Evolutionary conservation across 2,113 vertebrate species (phyloP), one percentile per base, ranked within the genome.

Genomic region (Gambusia holbrooki): DNA sequence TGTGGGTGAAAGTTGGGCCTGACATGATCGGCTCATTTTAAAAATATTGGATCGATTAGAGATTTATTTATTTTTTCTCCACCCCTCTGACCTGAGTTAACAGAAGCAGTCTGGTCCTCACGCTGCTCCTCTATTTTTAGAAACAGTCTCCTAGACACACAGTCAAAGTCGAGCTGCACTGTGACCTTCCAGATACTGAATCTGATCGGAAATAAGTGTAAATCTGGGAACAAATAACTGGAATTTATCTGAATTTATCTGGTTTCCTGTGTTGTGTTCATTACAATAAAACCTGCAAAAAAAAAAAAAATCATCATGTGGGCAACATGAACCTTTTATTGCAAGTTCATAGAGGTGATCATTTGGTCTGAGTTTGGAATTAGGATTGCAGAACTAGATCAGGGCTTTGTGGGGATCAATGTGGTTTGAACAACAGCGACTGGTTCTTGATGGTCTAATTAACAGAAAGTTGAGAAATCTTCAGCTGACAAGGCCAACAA

Each of bases 81-180:
- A 66, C 29, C 73, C 58, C 66, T 79, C 48, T 81, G 78, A 83
- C 42, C 58, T 30, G 77, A 82, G 85, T 89, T 86, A 84, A 54
- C 69, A 62, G 71, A n/a, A 74, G 71, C 28, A 6, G 37, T 62
- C 58, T 71, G 10, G 40, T 80, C 83, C 66, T 77, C 66, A 33
- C 71, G 30, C 73, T 71, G 58, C 54, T 54, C n/a, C 48, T 82
- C 73, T 77, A 80, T 78, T 84, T 84, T 58, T 25, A n/a, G 51
- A 58, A 58, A 58, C 51, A 58, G 51, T n/a, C 51, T 58, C 51
- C 51, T n/a, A n/a, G 51, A 58, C 51, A n/a, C 51, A 8, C 0
- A n/a, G 22, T 58, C 22, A 22, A 58, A 58, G 51, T 58, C 51
- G n/a, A n/a, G 51, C 51, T 58, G 25, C 22, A 7, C 25, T 58